Evolutionary conservation across 2,113 vertebrate genomes (phyloP).

Genomic region (Oreochromis aureus): DNA sequence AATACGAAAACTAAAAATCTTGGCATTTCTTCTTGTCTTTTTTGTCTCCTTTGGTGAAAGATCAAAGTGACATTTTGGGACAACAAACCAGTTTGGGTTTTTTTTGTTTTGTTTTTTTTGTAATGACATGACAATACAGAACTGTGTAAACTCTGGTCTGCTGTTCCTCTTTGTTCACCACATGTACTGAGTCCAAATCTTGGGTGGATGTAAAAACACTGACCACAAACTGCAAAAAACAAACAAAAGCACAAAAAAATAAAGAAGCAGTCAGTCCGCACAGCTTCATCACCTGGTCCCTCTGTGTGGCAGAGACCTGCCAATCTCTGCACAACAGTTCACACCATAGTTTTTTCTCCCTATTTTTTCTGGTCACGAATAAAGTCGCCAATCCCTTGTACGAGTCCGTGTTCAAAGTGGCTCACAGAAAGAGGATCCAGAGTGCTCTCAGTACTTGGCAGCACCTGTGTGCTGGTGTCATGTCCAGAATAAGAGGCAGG

Average conservation of each 20-base stretch:
- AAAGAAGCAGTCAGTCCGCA: conserved; percentile 9
- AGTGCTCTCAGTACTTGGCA: conserved; percentile 6
- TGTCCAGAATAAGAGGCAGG: background rate
- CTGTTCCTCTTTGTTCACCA: conserved; percentile 18
- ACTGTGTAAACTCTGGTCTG: conserved; percentile 28
- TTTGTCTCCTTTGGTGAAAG: conserved; percentile 40
- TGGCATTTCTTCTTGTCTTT: background rate
- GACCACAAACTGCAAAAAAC: conserved; percentile 11
- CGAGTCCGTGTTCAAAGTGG: conserved; percentile 25
- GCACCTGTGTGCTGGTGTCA: conserved; percentile 18
- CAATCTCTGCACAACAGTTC: background rate
- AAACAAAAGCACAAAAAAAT: background rate
- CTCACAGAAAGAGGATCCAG: conserved; percentile 28
- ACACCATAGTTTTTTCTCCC: background rate
- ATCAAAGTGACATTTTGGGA: background rate
- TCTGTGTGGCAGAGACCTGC: background rate
- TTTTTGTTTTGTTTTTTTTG: background rate
- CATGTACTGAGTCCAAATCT: conserved; percentile 4
- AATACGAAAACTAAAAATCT: background rate
- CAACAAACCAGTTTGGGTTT: background rate
- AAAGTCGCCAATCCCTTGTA: conserved; percentile 17
- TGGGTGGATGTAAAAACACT: conserved; percentile 27
- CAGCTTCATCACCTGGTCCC: background rate
- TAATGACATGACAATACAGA: conserved; percentile 14
- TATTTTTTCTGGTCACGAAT: conserved; percentile 9